Evolutionary conservation across 1,140 invertebrate genomes (phyloP).

Genomic region (Apolygus lucorum): DNA sequence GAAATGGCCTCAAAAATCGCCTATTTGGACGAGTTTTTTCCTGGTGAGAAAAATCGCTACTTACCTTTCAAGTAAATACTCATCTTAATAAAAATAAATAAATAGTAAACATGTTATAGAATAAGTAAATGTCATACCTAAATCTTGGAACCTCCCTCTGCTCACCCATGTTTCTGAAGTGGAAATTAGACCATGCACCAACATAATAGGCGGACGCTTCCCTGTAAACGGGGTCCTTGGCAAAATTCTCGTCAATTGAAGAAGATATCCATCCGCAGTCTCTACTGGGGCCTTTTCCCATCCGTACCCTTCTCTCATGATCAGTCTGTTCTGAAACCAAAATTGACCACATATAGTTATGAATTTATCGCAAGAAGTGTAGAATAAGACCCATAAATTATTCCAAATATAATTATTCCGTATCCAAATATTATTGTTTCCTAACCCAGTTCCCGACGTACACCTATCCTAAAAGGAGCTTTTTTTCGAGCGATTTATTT

Average conservation of each 20-base stretch:
- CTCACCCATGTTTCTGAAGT: constrained; percentile 48
- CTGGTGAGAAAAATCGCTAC: no score
- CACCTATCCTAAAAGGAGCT: no score
- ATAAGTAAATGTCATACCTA: constrained; percentile 42
- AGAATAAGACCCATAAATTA: not conserved
- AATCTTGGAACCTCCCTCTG: constrained; percentile 42
- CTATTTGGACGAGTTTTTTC: no score
- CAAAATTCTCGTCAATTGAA: constrained; percentile 47
- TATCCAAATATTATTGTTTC: no score
- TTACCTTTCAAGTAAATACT: no score
- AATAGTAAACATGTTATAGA: no score
- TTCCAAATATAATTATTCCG: no score
- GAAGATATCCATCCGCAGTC: constrained; percentile 52
- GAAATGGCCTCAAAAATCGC: no score
- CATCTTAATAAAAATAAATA: no score
- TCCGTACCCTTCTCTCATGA: constrained; percentile 26
- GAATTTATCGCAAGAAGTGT: not conserved
- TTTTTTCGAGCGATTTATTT: no score
- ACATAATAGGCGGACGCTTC: constrained; percentile 40
- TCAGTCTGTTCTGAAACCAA: constrained; percentile 27
- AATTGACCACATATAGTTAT: not conserved
- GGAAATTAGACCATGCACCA: constrained; percentile 49
- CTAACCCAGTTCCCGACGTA: no score
- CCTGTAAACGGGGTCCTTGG: constrained; percentile 35
- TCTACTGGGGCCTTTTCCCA: constrained; percentile 40